Evolutionary conservation across 2,888 invertebrate genomes (phyloP).

Genomic region (Ctena decussata): DNA sequence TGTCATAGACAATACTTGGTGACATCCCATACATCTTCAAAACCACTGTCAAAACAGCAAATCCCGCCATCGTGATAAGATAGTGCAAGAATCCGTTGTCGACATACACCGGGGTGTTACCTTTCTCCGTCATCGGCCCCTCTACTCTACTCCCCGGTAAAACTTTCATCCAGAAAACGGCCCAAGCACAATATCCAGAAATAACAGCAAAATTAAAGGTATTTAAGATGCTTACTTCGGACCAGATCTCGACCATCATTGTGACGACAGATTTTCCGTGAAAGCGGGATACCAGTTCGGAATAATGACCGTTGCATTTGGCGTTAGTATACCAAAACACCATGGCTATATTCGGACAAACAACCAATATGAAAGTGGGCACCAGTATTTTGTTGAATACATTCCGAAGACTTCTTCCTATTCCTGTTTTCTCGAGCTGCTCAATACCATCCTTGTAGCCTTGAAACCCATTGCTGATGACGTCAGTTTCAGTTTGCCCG

Average conservation of each 20-base stretch:
- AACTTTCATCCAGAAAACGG: slow-evolving; percentile 87
- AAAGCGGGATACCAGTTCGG: slow-evolving; percentile 61
- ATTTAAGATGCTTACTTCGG: slow-evolving; percentile 74
- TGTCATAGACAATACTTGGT: slow-evolving; percentile 87
- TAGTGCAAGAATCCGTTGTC: slow-evolving; percentile 88
- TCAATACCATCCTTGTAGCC: slow-evolving; percentile 63
- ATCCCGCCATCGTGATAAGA: slow-evolving; percentile 86
- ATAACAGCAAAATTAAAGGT: slow-evolving; percentile 76
- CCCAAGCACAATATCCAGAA: slow-evolving; percentile 85
- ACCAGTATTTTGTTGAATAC: slow-evolving; percentile 74
- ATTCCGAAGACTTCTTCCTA: slow-evolving; percentile 53
- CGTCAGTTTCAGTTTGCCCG: slow-evolving; percentile 45
- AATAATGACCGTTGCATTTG: slow-evolving; percentile 79
- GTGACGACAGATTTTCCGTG: slow-evolving; percentile 63
- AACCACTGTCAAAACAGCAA: slow-evolving; percentile 80
- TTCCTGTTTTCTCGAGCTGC: slow-evolving; percentile 65
- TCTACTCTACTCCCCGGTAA: slow-evolving; percentile 86
- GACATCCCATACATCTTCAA: slow-evolving; percentile 83
- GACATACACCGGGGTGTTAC: slow-evolving; percentile 87
- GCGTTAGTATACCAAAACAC: slow-evolving; percentile 79
- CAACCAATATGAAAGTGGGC: slow-evolving; percentile 77
- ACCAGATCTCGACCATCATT: slow-evolving; percentile 81
- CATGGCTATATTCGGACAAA: slow-evolving; percentile 80
- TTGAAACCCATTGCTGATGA: slow-evolving; percentile 73
- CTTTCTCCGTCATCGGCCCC: slow-evolving; percentile 88